A percentile compares a stretch with the other conserved stretches of the same genome.
Evolutionary conservation across 1,140 invertebrate species (phyloP).

Genomic region (Drosophila prosaltans): DNA sequence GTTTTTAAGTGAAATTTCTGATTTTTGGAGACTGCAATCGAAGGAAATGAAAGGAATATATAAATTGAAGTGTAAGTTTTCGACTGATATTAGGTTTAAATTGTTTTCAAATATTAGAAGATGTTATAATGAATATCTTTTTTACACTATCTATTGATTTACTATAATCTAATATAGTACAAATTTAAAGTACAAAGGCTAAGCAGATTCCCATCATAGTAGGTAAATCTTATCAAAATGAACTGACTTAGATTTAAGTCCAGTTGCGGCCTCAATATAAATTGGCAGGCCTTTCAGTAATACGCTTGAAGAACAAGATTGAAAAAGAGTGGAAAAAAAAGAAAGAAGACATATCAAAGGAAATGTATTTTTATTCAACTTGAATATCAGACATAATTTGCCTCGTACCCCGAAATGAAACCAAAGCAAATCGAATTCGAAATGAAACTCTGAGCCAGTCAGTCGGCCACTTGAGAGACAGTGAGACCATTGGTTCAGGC

Average conservation of each 20-base stretch:
- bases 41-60: neutral
- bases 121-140: too few relatives aligned
- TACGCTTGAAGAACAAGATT: neutral
- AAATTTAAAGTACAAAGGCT: neutral
- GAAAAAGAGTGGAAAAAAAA: neutral
- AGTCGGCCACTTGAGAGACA: conserved; percentile 64
- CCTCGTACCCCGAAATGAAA: conserved; percentile 31
- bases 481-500: conserved; percentile 43
- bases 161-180: too few relatives aligned
- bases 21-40: neutral
- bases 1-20: too few relatives aligned
- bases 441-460: conserved; percentile 52
- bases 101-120: too few relatives aligned
- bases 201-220: neutral
- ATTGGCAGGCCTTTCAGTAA: conserved; percentile 9
- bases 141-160: too few relatives aligned
- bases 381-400: conserved; percentile 35
- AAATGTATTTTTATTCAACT: conserved; percentile 15
- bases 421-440: conserved; percentile 56
- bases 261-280: neutral
- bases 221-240: neutral
- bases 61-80: too few relatives aligned
- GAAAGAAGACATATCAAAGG: conserved; percentile 6
- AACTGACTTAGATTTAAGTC: neutral
- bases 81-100: too few relatives aligned